phyloP scores from a whole-genome alignment of 2,113 vertebrate species.

The Hippopotamus amphibius region DNA sequence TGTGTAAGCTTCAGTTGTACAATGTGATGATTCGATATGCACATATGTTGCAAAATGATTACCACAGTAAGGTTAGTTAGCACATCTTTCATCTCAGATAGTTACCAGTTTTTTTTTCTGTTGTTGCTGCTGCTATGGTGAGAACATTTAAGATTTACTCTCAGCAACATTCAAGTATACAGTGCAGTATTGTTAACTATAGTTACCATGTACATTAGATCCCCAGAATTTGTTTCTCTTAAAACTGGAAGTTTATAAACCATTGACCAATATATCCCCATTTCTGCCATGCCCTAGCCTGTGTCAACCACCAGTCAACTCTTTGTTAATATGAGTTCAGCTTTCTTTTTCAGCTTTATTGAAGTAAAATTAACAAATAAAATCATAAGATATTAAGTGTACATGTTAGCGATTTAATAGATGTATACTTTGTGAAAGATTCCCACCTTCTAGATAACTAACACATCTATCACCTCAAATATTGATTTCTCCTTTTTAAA shows the following conservation, averaged over 20 bases:
- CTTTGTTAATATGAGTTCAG: neutral
- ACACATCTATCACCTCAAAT: neutral
- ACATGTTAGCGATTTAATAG: neutral
- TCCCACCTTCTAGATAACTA: neutral
- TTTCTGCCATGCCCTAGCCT: neutral
- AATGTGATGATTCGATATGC: too few relatives aligned
- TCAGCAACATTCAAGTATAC: too few relatives aligned
- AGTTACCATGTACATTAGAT: neutral
- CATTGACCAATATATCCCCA: neutral
- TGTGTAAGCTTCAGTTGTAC: too few relatives aligned
- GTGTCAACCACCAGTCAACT: neutral
- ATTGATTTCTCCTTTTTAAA: neutral
- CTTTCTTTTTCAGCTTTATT: neutral
- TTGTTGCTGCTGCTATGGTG: too few relatives aligned
- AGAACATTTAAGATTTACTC: too few relatives aligned
- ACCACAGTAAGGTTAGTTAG: too few relatives aligned
- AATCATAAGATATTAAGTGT: neutral
- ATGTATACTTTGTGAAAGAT: neutral
- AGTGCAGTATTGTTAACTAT: too few relatives aligned
- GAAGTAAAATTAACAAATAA: neutral
- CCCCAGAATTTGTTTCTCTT: neutral
- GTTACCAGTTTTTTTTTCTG: neutral
- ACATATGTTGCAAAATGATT: too few relatives aligned
- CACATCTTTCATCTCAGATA: neutral
- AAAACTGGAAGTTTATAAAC: neutral